Evolutionary conservation across 2,888 invertebrate genomes (phyloP).

Genomic region (Volucella inflata): DNA sequence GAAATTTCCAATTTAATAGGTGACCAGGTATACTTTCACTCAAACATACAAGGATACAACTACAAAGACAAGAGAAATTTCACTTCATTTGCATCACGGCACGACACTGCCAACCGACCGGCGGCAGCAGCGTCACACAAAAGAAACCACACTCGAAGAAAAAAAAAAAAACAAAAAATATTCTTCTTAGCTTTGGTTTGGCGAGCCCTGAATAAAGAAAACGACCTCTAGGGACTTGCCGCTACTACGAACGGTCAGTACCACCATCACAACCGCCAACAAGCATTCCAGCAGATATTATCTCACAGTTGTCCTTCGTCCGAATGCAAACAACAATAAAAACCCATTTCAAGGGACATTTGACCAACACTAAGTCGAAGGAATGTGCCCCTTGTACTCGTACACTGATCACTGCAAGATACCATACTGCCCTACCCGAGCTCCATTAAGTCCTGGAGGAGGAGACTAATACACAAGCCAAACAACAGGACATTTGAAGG

Average conservation of each 20-base stretch:
- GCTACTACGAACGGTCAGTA: background rate
- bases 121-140: constrained; percentile 20
- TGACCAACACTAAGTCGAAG: constrained; percentile 55
- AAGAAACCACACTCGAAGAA: constrained; percentile 34
- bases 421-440: constrained; percentile 56
- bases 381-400: constrained; percentile 36
- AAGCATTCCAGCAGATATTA: constrained; percentile 61
- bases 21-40: constrained; percentile 15
- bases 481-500: background rate
- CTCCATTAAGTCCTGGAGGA: constrained; percentile 39
- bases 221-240: constrained; percentile 48
- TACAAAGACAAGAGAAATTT: background rate
- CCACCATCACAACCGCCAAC: constrained; percentile 17
- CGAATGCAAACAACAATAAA: constrained; percentile 71
- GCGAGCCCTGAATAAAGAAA: constrained; percentile 34
- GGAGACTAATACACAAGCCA: background rate
- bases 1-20: constrained; percentile 69
- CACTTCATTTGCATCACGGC: constrained; percentile 62
- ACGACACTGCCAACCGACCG: constrained; percentile 7
- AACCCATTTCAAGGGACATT: constrained; percentile 69
- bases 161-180: constrained; percentile 42
- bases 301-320: constrained; percentile 58
- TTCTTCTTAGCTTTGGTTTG: constrained; percentile 27
- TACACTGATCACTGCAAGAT: constrained; percentile 61
- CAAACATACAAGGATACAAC: constrained; percentile 1